Conservation (phyloP, 2,888 invertebrate species). For the Ceriagrion tenellum region DNA sequence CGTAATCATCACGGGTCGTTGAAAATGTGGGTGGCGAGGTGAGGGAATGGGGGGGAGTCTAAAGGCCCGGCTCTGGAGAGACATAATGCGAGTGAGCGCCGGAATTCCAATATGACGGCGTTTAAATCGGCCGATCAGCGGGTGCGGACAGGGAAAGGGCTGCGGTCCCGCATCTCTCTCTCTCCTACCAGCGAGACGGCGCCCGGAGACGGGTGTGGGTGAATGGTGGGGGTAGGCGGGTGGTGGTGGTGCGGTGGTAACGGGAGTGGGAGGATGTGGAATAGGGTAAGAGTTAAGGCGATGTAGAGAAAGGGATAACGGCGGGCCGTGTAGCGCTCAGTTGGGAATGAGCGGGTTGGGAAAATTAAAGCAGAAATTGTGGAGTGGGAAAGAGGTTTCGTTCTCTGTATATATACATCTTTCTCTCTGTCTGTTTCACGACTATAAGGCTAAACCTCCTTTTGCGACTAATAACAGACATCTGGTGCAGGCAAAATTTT, state of each 20-base stretch:
- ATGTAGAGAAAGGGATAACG: not conserved
- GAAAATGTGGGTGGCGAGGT: not conserved
- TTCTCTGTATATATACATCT: no score
- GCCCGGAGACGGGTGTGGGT: no score
- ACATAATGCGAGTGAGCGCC: not conserved
- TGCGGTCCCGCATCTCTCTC: slow-evolving; percentile 9
- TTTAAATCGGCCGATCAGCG: not conserved
- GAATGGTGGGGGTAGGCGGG: no score
- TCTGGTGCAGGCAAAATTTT: not conserved
- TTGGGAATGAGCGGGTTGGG: not conserved
- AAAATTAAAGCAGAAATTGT: not conserved
- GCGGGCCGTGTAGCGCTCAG: not conserved
- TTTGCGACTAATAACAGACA: not conserved
- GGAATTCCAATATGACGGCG: slow-evolving; percentile 29
- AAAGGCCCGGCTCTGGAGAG: not conserved
- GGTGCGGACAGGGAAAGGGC: not conserved
- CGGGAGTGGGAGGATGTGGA: not conserved
- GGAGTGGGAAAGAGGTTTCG: not conserved
- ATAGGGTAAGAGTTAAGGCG: not conserved
- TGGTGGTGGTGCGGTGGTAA: no score
- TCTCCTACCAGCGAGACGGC: no score
- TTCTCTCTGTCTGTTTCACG: no score
- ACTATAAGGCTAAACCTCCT: not conserved
- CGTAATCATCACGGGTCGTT: not conserved
- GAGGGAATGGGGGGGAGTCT: not conserved